phyloP scores from a whole-genome alignment of 2,888 invertebrate genomes.

The Polydrusus tereticollis region DNA sequence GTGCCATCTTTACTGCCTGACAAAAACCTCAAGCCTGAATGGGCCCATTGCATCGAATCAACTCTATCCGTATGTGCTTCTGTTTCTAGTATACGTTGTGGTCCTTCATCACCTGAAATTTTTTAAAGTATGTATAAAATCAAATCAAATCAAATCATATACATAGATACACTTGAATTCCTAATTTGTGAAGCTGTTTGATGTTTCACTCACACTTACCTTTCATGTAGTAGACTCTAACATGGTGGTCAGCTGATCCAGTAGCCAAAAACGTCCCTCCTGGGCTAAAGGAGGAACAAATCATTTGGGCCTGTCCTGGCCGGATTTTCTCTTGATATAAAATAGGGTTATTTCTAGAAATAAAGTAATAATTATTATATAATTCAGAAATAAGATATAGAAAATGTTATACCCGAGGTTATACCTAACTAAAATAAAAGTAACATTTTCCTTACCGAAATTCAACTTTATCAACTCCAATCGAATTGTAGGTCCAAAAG shows the following conservation, averaged over 20 bases:
- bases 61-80: conserved; percentile 92
- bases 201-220: conserved; percentile 35
- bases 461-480: conserved; percentile 69
- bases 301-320: conserved; percentile 95
- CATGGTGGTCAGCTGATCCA: conserved; percentile 95
- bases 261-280: conserved; percentile 93
- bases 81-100: conserved; percentile 81
- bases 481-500: conserved; percentile 87
- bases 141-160: no score
- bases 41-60: conserved; percentile 96
- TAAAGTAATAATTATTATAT: no score
- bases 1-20: conserved; percentile 97
- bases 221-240: conserved; percentile 88
- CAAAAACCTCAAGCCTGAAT: conserved; percentile 87
- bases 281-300: conserved; percentile 91
- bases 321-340: conserved; percentile 93
- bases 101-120: conserved; percentile 75
- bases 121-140: no score
- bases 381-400: no score
- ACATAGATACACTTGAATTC: no score
- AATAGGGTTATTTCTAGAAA: conserved; percentile 82
- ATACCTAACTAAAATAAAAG: background rate
- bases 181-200: no score
- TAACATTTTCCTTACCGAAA: conserved; percentile 54
- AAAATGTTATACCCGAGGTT: no score